Percentiles rank a stretch among this genome's conserved stretches.
Evolutionary conservation across 2,888 invertebrate species (phyloP).

Genomic region (Spilosoma lubricipeda): DNA sequence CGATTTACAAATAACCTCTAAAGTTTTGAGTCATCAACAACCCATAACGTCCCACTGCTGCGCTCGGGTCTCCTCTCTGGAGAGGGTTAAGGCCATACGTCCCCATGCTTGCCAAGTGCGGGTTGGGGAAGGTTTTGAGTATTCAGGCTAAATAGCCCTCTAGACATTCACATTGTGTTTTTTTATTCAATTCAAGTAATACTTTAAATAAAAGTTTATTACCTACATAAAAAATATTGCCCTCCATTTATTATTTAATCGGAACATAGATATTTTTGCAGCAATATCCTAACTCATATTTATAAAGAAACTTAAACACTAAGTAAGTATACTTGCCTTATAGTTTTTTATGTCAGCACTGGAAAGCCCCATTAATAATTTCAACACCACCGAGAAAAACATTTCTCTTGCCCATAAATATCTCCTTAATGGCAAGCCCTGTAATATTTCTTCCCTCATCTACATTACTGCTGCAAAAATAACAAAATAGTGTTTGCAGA

Average conservation of each 20-base stretch:
- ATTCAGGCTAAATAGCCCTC: background rate
- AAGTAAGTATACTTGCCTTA: constrained; percentile 34
- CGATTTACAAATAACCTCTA: background rate
- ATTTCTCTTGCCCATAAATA: constrained; percentile 70
- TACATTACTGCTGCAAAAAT: constrained; percentile 82
- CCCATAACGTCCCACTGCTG: too few relatives aligned
- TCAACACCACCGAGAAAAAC: constrained; percentile 70
- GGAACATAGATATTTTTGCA: background rate
- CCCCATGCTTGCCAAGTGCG: too few relatives aligned
- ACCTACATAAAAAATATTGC: background rate
- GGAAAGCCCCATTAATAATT: constrained; percentile 72
- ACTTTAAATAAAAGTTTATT: background rate
- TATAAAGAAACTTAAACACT: constrained; percentile 23
- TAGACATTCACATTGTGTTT: background rate
- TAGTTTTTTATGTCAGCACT: constrained; percentile 50
- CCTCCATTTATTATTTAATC: background rate
- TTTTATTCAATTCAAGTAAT: background rate
- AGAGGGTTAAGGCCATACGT: too few relatives aligned
- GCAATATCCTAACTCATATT: constrained; percentile 5
- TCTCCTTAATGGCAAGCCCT: constrained; percentile 71
- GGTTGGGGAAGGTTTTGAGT: background rate
- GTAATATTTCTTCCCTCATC: constrained; percentile 79
- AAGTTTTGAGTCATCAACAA: background rate
- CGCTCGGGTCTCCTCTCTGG: too few relatives aligned
- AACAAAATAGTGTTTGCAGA: constrained; percentile 79